Percentiles rank a stretch among this genome's conserved stretches.
phyloP scores from a whole-genome alignment of 2,113 vertebrate species.

The Neotoma lepida region DNA sequence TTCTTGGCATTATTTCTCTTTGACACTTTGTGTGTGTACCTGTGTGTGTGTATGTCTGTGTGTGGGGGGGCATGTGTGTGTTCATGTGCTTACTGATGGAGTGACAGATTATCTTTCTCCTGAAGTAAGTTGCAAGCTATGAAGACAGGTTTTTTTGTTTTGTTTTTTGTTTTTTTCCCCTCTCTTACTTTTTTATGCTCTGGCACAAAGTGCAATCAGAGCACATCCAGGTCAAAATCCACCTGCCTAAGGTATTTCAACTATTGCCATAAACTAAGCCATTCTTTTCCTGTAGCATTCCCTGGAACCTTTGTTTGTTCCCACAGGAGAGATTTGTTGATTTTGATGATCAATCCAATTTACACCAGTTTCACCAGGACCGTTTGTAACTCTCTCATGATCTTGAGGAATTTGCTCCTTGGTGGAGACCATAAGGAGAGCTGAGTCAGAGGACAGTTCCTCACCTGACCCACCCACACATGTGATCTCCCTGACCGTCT shows the following conservation, averaged over 20 bases:
- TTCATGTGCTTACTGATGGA: background rate
- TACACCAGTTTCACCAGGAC: slow-evolving; percentile 33
- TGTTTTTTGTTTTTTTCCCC: background rate
- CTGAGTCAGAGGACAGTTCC: background rate
- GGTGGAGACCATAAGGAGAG: background rate
- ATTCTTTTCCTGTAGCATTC: background rate
- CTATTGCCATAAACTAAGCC: background rate
- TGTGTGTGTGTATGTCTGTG: background rate
- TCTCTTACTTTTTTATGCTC: background rate
- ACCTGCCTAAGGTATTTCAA: background rate
- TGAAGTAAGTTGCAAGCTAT: background rate
- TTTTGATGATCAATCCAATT: slow-evolving; percentile 32
- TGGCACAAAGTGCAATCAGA: background rate
- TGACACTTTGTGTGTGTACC: background rate
- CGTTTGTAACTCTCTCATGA: background rate
- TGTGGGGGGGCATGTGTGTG: background rate
- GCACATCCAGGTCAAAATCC: background rate
- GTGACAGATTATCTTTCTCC: background rate
- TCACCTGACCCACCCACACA: background rate
- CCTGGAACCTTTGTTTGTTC: slow-evolving; percentile 13
- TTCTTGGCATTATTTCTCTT: background rate
- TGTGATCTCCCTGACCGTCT: background rate
- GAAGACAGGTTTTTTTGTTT: background rate
- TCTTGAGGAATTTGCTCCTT: slow-evolving; percentile 60
- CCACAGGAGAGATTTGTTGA: background rate